Evolutionary conservation across 2,888 invertebrate species (phyloP).

Genomic region (Phengaris arion): DNA sequence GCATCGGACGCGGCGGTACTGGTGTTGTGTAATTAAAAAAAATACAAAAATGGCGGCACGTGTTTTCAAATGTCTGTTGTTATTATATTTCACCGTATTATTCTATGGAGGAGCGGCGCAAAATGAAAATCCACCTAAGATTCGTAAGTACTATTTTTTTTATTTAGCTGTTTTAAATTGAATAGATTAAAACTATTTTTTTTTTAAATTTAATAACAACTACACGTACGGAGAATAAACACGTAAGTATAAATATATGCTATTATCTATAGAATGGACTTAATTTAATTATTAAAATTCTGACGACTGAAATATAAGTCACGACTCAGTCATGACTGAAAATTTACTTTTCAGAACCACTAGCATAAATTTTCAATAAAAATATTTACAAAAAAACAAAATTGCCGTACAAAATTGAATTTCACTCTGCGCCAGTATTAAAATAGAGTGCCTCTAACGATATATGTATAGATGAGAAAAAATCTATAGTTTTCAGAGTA

Average conservation of each 20-base stretch:
- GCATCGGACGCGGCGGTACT: conserved; percentile 55
- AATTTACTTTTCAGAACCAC: too few relatives aligned
- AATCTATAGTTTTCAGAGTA: neutral
- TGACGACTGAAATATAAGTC: too few relatives aligned
- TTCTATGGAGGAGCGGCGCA: conserved; percentile 64
- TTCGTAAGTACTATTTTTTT: conserved; percentile 58
- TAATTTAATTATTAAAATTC: too few relatives aligned
- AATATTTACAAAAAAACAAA: neutral
- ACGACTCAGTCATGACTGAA: too few relatives aligned
- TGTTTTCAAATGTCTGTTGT: conserved; percentile 57
- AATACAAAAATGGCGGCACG: conserved; percentile 58
- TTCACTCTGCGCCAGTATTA: neutral
- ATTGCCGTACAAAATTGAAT: neutral
- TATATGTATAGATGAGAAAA: too few relatives aligned
- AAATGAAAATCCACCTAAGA: conserved; percentile 52
- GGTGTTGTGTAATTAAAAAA: conserved; percentile 36
- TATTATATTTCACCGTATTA: conserved; percentile 57
- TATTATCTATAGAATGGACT: too few relatives aligned
- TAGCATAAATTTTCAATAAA: too few relatives aligned
- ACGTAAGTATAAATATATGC: too few relatives aligned
- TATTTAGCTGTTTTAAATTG: too few relatives aligned
- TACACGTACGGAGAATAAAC: too few relatives aligned
- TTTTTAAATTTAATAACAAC: too few relatives aligned
- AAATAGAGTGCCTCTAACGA: neutral
- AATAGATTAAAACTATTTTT: too few relatives aligned